Conservation (phyloP, 2,888 invertebrate genomes). For the Troglohyphantes excavatus region DNA sequence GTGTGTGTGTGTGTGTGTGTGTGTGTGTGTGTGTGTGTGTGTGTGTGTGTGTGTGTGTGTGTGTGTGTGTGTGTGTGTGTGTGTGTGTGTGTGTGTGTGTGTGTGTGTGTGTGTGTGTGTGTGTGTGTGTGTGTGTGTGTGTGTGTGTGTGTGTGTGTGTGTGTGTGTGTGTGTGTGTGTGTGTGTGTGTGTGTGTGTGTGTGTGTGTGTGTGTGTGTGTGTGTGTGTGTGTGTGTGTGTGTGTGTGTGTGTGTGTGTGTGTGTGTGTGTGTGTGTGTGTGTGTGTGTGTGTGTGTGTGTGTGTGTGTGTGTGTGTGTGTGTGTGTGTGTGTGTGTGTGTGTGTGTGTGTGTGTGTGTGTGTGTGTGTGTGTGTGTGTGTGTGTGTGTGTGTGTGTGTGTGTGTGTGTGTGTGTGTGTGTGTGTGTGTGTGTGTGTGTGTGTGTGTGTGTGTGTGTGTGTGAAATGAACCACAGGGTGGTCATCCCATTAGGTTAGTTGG, state of each 20-base stretch:
- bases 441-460: constrained; percentile 3
- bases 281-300: background rate
- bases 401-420: background rate
- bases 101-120: too few species aligned
- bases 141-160: too few species aligned
- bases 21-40: too few species aligned
- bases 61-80: too few species aligned
- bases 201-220: background rate
- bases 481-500: too few species aligned
- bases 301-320: background rate
- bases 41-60: too few species aligned
- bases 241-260: background rate
- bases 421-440: background rate
- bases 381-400: background rate
- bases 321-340: background rate
- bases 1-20: too few species aligned
- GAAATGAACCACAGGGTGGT: too few species aligned
- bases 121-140: too few species aligned
- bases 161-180: background rate
- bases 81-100: too few species aligned
- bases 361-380: background rate
- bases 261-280: background rate
- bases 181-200: too few species aligned
- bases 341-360: background rate
- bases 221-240: background rate